Evolutionary conservation across 2,113 vertebrate species (phyloP).

Genomic region (Spilogale gracilis): DNA sequence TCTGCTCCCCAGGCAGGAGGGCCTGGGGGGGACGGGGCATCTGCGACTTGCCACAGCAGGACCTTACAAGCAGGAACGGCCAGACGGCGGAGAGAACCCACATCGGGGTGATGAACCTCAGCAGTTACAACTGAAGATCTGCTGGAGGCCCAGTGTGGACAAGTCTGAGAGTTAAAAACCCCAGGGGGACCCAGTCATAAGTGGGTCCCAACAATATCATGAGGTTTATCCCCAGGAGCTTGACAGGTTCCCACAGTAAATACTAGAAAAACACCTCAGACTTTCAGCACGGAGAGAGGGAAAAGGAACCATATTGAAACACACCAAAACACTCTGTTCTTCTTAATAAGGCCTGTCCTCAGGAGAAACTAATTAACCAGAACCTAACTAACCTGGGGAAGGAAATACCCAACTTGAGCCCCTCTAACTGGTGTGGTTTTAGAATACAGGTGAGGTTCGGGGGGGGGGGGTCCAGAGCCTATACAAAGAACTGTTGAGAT

Average conservation of each 20-base stretch:
- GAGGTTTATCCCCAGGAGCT: background rate
- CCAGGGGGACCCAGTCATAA: background rate
- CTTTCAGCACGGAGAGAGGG: background rate
- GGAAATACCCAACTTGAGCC: background rate
- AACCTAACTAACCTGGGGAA: background rate
- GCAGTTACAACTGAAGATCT: background rate
- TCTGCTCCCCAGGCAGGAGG: too few species aligned
- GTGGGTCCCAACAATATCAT: background rate
- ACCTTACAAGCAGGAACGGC: background rate
- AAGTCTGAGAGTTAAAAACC: conserved; percentile 9
- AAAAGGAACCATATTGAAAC: background rate
- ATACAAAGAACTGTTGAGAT: too few species aligned
- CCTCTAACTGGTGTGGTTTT: background rate
- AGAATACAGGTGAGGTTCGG: too few species aligned
- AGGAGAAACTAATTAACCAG: background rate
- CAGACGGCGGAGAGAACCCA: background rate
- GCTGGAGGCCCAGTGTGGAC: background rate
- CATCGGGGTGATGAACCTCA: accelerated
- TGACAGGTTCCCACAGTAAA: background rate
- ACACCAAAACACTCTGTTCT: accelerated
- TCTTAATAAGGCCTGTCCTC: background rate
- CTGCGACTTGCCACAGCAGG: background rate
- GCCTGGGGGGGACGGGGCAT: background rate
- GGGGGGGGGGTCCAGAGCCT: too few species aligned
- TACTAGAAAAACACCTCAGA: background rate